Evolutionary conservation across 2,888 invertebrate species (phyloP).

Genomic region (Plagodis pulveraria): DNA sequence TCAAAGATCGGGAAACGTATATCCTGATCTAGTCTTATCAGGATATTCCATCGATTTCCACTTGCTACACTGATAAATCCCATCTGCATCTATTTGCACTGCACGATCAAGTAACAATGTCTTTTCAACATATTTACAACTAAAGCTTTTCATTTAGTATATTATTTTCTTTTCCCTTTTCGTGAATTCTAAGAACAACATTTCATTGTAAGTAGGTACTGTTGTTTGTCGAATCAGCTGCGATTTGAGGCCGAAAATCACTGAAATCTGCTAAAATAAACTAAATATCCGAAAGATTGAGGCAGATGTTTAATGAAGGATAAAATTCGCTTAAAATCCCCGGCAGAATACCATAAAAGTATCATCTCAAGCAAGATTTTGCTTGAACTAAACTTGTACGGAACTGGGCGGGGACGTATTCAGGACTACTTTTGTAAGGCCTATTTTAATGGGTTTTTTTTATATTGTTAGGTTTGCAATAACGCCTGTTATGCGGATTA

Average conservation of each 20-base stretch:
- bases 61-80: no score
- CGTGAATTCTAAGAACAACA: conserved; percentile 1
- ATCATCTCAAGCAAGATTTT: conserved; percentile 25
- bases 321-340: conserved; percentile 34
- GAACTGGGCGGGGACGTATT: conserved; percentile 5
- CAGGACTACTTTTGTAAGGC: background rate
- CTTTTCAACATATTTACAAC: no score
- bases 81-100: no score
- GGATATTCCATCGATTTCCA: no score
- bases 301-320: conserved; percentile 30
- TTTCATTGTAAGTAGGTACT: background rate
- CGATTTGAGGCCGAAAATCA: background rate
- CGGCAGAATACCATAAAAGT: conserved; percentile 27
- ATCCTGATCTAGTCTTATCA: no score
- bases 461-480: no score
- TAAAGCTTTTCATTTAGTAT: no score
- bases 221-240: background rate
- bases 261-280: background rate
- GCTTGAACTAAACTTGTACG: conserved; percentile 16
- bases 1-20: no score
- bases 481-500: no score
- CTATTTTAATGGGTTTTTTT: no score
- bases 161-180: no score
- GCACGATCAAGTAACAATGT: no score
- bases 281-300: conserved; percentile 14